Evolutionary conservation across 1,140 invertebrate genomes (phyloP).

Genomic region (Drosophila saltans): DNA sequence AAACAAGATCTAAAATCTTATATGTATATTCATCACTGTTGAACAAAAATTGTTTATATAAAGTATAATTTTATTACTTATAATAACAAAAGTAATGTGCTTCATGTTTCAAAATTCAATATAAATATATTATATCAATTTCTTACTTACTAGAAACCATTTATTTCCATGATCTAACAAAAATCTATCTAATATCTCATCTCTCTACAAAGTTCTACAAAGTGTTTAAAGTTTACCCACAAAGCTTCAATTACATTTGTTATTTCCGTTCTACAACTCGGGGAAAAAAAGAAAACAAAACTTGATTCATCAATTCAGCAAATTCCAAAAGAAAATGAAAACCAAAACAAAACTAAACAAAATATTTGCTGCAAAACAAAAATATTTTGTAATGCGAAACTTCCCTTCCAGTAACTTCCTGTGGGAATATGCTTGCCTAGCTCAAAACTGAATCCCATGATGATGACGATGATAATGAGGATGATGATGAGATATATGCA

Average conservation of each 20-base stretch:
- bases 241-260: constrained; percentile 10
- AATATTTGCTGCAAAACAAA: constrained; percentile 48
- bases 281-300: background rate
- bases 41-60: too few species aligned
- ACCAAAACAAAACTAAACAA: background rate
- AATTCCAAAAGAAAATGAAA: background rate
- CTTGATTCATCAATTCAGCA: constrained; percentile 1
- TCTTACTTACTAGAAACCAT: too few species aligned
- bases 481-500: background rate
- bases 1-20: too few species aligned
- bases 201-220: background rate
- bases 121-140: too few species aligned
- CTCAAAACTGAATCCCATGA: constrained; percentile 37
- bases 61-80: too few species aligned
- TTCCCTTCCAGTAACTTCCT: constrained; percentile 14
- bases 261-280: constrained; percentile 1
- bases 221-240: constrained; percentile 1
- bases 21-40: too few species aligned
- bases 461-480: background rate
- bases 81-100: too few species aligned
- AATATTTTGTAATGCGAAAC: constrained; percentile 54
- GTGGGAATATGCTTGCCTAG: constrained; percentile 55
- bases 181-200: too few species aligned
- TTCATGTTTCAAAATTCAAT: too few species aligned
- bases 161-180: too few species aligned